phyloP scores from a whole-genome alignment of 1,140 invertebrate species.

The Brachystomella parvula region DNA sequence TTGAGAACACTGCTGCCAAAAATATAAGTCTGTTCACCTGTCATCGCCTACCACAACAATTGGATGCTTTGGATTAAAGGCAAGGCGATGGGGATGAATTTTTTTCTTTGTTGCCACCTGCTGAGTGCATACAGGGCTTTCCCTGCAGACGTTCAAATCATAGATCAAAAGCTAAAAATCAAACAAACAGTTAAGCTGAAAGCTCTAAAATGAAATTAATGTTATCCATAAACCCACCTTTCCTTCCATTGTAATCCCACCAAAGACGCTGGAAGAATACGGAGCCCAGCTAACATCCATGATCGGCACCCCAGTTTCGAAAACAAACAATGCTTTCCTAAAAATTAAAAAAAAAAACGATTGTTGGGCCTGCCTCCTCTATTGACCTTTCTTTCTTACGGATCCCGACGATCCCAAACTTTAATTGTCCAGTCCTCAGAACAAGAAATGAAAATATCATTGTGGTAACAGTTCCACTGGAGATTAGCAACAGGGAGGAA shows the following conservation, averaged over 20 bases:
- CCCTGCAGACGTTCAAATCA: slow-evolving; percentile 86
- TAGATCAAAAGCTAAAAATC: slow-evolving; percentile 59
- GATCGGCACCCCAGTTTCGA: slow-evolving; percentile 79
- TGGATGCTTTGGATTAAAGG: slow-evolving; percentile 74
- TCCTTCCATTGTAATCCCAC: slow-evolving; percentile 80
- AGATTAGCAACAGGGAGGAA: slow-evolving; percentile 81
- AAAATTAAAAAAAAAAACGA: not conserved
- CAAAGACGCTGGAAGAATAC: slow-evolving; percentile 88
- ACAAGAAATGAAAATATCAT: slow-evolving; percentile 79
- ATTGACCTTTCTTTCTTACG: slow-evolving; percentile 37
- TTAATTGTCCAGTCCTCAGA: slow-evolving; percentile 88
- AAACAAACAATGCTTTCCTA: slow-evolving; percentile 72
- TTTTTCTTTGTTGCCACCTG: slow-evolving; percentile 72
- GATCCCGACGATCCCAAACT: slow-evolving; percentile 70
- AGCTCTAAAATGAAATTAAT: not conserved
- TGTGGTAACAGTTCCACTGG: slow-evolving; percentile 78
- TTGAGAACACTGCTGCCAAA: no score
- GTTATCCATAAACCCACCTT: slow-evolving; percentile 50
- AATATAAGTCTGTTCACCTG: slow-evolving; percentile 66
- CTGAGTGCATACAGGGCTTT: slow-evolving; percentile 79
- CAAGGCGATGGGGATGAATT: slow-evolving; percentile 72
- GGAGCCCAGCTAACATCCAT: slow-evolving; percentile 90
- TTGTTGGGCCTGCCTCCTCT: not conserved
- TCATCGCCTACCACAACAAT: slow-evolving; percentile 86
- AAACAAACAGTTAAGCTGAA: not conserved